Evolutionary conservation across 2,888 invertebrate genomes (phyloP).

Genomic region (Agrochola lychnidis): DNA sequence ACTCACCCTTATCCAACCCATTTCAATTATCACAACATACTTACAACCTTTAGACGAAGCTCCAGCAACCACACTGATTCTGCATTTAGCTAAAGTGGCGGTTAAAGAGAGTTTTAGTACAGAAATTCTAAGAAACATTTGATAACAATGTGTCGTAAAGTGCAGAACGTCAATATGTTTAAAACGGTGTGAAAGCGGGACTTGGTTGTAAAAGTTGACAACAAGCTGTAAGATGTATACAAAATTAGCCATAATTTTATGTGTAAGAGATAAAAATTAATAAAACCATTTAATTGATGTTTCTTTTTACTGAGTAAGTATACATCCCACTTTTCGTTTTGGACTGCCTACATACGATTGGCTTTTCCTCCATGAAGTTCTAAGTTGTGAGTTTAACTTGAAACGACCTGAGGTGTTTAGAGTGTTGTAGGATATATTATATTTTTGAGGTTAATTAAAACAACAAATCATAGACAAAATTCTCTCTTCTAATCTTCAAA

Average conservation of each 20-base stretch:
- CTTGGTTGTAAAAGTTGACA: slow-evolving; percentile 30
- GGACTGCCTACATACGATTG: neutral
- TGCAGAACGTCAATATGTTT: slow-evolving; percentile 30
- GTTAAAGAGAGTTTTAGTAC: slow-evolving; percentile 3
- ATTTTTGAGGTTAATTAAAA: neutral
- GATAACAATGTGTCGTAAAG: slow-evolving; percentile 63
- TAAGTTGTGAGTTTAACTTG: neutral
- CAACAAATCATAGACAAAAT: neutral
- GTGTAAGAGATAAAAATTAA: neutral
- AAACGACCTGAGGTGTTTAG: neutral
- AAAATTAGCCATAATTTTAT: slow-evolving; percentile 4
- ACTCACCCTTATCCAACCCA: neutral
- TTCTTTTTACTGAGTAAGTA: neutral
- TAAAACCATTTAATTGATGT: neutral
- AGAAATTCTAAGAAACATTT: slow-evolving; percentile 47
- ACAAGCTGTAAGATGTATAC: slow-evolving; percentile 13
- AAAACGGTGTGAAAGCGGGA: slow-evolving; percentile 44
- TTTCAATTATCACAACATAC: neutral
- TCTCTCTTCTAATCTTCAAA: neutral
- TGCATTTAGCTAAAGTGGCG: slow-evolving; percentile 17
- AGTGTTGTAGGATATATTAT: neutral
- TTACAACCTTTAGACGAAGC: neutral
- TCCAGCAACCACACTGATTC: neutral
- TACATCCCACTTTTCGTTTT: neutral
- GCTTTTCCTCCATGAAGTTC: neutral